phyloP scores from a whole-genome alignment of 2,797 vertebrate genomes.

The Megaceryle alcyon region DNA sequence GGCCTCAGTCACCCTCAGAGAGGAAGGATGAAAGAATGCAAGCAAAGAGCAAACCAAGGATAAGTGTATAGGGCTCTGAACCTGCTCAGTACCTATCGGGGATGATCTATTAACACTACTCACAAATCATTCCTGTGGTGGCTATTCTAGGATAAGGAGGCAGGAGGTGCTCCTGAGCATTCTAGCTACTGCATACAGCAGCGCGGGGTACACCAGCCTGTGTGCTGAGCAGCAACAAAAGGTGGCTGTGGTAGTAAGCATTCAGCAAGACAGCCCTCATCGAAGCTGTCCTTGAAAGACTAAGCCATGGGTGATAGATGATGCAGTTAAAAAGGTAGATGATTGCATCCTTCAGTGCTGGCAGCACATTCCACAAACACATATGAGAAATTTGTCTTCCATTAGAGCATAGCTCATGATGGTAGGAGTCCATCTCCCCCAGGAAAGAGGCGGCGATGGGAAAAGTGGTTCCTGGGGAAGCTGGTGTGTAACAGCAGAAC shows the following conservation, averaged over 20 bases:
- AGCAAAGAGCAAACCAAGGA: neutral
- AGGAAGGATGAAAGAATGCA: neutral
- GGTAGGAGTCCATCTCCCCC: rapidly evolving
- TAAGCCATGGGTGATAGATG: neutral
- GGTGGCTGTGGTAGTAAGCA: neutral
- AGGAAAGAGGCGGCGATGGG: neutral
- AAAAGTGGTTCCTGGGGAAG: neutral
- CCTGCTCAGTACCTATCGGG: neutral
- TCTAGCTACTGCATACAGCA: neutral
- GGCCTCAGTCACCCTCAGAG: neutral
- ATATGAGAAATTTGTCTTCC: neutral
- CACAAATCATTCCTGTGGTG: rapidly evolving
- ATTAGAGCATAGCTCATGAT: neutral
- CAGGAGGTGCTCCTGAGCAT: neutral
- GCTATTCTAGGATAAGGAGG: rapidly evolving
- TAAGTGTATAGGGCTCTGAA: neutral
- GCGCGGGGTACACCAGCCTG: neutral
- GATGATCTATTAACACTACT: neutral
- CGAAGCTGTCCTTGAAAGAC: neutral
- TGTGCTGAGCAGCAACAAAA: neutral
- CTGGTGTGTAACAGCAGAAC: neutral
- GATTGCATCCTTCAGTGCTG: neutral
- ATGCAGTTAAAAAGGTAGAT: neutral
- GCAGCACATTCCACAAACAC: rapidly evolving
- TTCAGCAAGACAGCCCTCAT: neutral